Percentiles rank a stretch among this genome's conserved stretches.
Evolutionary conservation across 2,113 vertebrate species (phyloP).

Genomic region (Cynopterus brachyotis): DNA sequence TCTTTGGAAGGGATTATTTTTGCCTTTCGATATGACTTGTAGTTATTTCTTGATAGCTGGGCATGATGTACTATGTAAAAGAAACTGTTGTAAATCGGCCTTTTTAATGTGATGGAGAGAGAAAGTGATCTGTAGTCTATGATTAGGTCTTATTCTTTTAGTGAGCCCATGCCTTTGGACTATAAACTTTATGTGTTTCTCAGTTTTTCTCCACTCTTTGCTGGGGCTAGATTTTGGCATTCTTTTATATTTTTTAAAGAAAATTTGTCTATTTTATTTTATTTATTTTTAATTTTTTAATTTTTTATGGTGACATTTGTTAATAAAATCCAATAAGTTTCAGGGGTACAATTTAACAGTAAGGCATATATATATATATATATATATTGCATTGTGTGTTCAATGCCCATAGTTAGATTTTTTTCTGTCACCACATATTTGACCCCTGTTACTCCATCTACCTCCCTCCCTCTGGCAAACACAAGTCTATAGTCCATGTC

Average conservation of each 20-base stretch:
- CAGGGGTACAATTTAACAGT: too few species aligned
- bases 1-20: background rate
- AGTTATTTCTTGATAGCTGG: background rate
- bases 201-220: background rate
- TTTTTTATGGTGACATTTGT: too few species aligned
- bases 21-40: background rate
- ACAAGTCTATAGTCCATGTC: too few species aligned
- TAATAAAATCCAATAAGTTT: too few species aligned
- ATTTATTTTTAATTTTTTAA: too few species aligned
- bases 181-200: background rate
- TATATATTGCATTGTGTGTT: too few species aligned
- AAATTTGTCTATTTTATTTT: too few species aligned
- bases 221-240: background rate
- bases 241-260: background rate
- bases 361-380: too few species aligned
- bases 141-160: background rate
- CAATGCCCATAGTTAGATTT: too few species aligned
- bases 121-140: background rate
- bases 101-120: background rate
- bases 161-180: background rate
- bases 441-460: too few species aligned
- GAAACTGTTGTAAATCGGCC: background rate
- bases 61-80: background rate
- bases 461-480: too few species aligned
- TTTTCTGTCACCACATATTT: too few species aligned